These are phyloP conservation scores for Brachyrhaphis roseni DNA, from an alignment of 2,797 vertebrate genomes.

Conservation along the genomic window DNA sequence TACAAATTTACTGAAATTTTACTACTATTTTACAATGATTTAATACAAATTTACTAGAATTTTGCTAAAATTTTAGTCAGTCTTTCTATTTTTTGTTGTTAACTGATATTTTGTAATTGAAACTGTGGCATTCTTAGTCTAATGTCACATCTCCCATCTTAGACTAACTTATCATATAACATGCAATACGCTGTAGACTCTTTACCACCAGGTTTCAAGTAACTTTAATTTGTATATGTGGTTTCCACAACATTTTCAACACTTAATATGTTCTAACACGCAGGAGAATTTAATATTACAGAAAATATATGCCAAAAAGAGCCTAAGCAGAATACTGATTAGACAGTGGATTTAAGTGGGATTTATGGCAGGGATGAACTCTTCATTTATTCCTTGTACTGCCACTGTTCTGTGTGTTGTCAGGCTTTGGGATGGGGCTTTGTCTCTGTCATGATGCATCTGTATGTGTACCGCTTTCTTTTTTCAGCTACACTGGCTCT, in stretches of 20 bases:
- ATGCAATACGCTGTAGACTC: neutral
- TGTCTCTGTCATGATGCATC: conserved; percentile 32
- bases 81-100: neutral
- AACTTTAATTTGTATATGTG: conserved; percentile 13
- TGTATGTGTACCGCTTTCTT: conserved; percentile 1
- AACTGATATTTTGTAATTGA: neutral
- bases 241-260: conserved; percentile 25
- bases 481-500: conserved; percentile 23
- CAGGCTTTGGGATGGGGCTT: conserved; percentile 41
- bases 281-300: conserved; percentile 40
- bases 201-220: conserved; percentile 8
- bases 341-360: conserved; percentile 57
- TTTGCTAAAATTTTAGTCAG: too few relatives aligned
- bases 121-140: neutral
- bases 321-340: conserved; percentile 58
- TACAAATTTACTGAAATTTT: too few relatives aligned
- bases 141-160: neutral
- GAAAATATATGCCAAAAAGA: conserved; percentile 40
- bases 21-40: too few relatives aligned
- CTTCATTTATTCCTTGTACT: conserved; percentile 49
- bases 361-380: conserved; percentile 59
- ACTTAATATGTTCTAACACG: conserved; percentile 30
- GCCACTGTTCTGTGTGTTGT: conserved; percentile 30
- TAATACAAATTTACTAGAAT: too few relatives aligned
- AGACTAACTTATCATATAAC: neutral